Conservation (phyloP, 30 jellyfish, hydroid and myxozoan species). For the Turritopsis rubra region DNA sequence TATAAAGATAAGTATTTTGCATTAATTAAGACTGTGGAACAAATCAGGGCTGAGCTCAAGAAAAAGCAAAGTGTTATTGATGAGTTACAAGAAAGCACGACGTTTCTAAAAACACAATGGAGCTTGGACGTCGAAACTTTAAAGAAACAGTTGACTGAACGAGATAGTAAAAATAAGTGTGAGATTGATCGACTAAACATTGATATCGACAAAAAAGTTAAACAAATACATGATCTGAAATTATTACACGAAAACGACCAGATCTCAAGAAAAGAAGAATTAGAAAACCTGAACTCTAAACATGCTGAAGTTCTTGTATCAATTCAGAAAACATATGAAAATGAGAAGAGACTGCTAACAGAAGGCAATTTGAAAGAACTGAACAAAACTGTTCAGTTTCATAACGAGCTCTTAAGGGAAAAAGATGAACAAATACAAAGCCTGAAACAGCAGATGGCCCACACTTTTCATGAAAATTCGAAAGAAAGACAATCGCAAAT, state of each 20-base stretch:
- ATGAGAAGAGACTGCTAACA: not conserved
- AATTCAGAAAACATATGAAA: not conserved
- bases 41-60: conserved; percentile 23
- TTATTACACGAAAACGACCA: not conserved
- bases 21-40: not conserved
- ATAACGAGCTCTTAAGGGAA: conserved; percentile 26
- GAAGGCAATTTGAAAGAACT: conserved; percentile 15
- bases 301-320: not conserved
- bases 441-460: conserved; percentile 54
- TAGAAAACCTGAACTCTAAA: conserved; percentile 23
- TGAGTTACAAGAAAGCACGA: not conserved
- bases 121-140: not conserved
- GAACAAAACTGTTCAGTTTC: conserved; percentile 14
- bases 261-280: not conserved
- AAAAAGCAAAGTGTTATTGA: conserved; percentile 8
- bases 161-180: not conserved
- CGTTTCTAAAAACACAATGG: not conserved
- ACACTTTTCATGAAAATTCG: conserved; percentile 51
- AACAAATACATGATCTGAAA: not conserved
- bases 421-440: conserved; percentile 49
- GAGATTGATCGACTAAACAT: not conserved
- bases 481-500: conserved; percentile 76
- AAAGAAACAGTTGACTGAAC: not conserved
- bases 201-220: not conserved
- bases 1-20: conserved; percentile 3